Base-by-base conservation (phyloP, 2,888 invertebrate species). In the Nomada goodeniana region DNA sequence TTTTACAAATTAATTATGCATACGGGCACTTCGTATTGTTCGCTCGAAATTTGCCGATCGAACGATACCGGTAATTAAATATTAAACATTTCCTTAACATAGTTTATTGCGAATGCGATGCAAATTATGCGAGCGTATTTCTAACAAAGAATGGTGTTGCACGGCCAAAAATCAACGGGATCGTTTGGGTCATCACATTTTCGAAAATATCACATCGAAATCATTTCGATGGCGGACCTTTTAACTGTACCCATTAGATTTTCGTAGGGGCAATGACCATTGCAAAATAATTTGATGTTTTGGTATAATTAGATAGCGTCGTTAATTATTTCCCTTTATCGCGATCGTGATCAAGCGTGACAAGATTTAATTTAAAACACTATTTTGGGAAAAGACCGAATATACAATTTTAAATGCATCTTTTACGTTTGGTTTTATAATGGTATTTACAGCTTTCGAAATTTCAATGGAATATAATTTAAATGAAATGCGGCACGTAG, bases 1-100 rank as follows among this genome's bases (percentile, higher is more conserved):
- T 80, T 67, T 80, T 78, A 53, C 55, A 55, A 55, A 61, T 78
- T 67, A 80, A 80, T 71, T 78, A 79, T 55, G 60, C 70, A 61
- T 79, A 60, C 65, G 26, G n/a, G 18, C n/a, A 15, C 53, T 71
- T 50, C 55, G 60, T 44, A 80, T 71, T 71, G 71, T 80, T 80
- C 47, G 61, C 44, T 65, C 55, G 47, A 53, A 59, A 36, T 36
- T 77, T n/a, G 52, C 26, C 20, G 44, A 71, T 64, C 68, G 50
- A 26, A 55, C 20, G 60, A 71, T 60, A 29, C 13, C 53, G 26
- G 26, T 63, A 71, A 71, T 78, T 80, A 80, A 78, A 80, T 78
- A 78, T 70, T 79, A 75, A 78, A 47, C 75, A 60, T 71, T 71
- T 70, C 79, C 53, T 78, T 80, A 78, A 42, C 60, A 26, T 36